These are phyloP conservation scores for Tragopan temminckii DNA, from an alignment of 2,797 vertebrate genomes.

Conservation along the genomic window DNA sequence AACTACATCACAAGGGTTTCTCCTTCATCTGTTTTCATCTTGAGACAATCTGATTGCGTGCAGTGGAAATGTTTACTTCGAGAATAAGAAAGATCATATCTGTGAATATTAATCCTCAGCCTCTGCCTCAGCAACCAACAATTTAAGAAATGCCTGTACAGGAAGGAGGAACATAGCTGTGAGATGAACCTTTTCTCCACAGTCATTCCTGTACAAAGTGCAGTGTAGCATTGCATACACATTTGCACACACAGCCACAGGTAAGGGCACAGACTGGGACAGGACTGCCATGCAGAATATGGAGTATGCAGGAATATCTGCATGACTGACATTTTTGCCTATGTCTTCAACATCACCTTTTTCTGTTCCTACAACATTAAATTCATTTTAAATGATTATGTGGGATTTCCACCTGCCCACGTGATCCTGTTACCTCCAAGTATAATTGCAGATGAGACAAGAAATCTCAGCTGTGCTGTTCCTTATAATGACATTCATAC, in stretches of 20 bases:
- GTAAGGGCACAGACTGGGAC: accelerated
- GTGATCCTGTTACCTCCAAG: slow-evolving; percentile 51
- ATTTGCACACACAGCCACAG: accelerated
- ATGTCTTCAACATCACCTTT: not conserved
- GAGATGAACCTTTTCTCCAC: not conserved
- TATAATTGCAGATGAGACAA: slow-evolving; percentile 66
- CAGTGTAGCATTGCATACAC: accelerated
- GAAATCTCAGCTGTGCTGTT: slow-evolving; percentile 58
- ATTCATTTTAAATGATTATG: slow-evolving; percentile 53
- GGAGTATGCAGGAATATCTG: not conserved
- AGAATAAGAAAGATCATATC: not conserved
- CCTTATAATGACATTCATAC: slow-evolving; percentile 19
- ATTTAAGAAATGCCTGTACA: not conserved
- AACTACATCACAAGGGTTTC: not conserved
- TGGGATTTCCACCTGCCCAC: slow-evolving; percentile 26
- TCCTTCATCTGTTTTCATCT: not conserved
- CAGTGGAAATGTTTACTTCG: not conserved
- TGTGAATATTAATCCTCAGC: not conserved
- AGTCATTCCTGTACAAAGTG: not conserved
- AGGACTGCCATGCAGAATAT: not conserved
- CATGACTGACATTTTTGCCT: not conserved
- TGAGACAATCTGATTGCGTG: not conserved
- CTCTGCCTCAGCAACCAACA: not conserved
- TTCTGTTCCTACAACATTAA: not conserved
- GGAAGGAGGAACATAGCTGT: not conserved